Evolutionary conservation across 2,113 vertebrate species (phyloP).

Genomic region (Dendropsophus ebraccatus): DNA sequence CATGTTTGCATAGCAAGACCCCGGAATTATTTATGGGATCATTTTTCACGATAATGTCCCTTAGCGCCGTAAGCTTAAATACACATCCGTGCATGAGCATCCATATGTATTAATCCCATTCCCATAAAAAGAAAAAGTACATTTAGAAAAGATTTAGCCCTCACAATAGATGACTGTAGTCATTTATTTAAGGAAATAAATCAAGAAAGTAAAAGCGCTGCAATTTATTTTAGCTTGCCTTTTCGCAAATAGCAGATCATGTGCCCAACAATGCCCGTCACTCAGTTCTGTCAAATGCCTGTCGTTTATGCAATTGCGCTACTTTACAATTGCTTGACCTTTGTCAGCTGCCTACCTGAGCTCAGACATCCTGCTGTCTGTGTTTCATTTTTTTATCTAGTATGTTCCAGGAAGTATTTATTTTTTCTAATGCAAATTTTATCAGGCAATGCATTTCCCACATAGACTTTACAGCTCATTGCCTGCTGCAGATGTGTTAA

Average conservation of each 20-base stretch:
- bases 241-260: slow-evolving; percentile 28
- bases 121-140: neutral
- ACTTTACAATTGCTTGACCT: slow-evolving; percentile 29
- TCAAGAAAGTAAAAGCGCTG: slow-evolving; percentile 2
- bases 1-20: neutral
- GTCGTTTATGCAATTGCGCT: slow-evolving; percentile 14
- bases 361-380: slow-evolving; percentile 22
- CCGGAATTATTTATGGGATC: neutral
- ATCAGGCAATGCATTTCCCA: slow-evolving; percentile 5
- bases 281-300: slow-evolving; percentile 26
- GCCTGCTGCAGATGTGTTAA: neutral
- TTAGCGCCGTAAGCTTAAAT: neutral
- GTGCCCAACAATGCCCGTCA: slow-evolving; percentile 15
- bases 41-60: neutral
- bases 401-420: neutral
- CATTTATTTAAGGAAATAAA: slow-evolving; percentile 15
- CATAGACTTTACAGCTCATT: slow-evolving; percentile 24
- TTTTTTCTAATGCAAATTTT: slow-evolving; percentile 18
- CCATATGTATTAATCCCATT: slow-evolving; percentile 8
- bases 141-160: neutral
- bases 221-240: slow-evolving; percentile 23
- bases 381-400: slow-evolving; percentile 21
- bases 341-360: neutral
- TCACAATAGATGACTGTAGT: neutral
- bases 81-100: neutral